These are phyloP conservation scores for Idaea straminata DNA, from an alignment of 2,888 invertebrate genomes.

Conservation along the genomic window DNA sequence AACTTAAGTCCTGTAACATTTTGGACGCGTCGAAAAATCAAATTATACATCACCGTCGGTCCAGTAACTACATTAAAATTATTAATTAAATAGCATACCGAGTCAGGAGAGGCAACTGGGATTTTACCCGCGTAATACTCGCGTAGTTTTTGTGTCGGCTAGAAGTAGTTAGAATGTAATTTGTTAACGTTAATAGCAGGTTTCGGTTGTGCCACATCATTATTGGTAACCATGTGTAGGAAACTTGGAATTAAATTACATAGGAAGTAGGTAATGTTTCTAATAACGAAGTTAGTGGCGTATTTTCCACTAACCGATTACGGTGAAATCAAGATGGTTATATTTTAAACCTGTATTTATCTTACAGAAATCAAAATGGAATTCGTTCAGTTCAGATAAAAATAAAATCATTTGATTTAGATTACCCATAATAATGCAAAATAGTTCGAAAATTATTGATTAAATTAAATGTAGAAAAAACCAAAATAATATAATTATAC, in stretches of 20 bases:
- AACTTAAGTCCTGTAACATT: not conserved
- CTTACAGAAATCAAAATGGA: no score
- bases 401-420: no score
- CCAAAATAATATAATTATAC: no score
- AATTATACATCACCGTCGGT: slow-evolving; percentile 28
- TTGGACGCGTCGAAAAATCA: slow-evolving; percentile 20
- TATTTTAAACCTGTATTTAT: no score
- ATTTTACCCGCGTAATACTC: slow-evolving; percentile 15
- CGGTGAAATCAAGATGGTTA: no score
- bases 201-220: slow-evolving; percentile 17
- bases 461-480: no score
- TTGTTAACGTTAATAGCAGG: slow-evolving; percentile 27
- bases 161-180: slow-evolving; percentile 24
- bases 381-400: no score
- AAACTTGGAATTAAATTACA: not conserved
- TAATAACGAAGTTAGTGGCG: no score
- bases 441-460: no score
- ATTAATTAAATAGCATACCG: slow-evolving; percentile 29
- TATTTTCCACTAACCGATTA: no score
- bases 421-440: no score
- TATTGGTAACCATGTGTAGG: slow-evolving; percentile 10
- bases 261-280: no score
- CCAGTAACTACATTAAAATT: slow-evolving; percentile 29
- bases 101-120: not conserved
- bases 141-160: slow-evolving; percentile 28